Evolutionary conservation across 2,888 invertebrate genomes (phyloP), one percentile per base, ranked within the genome.

Genomic region (Folsomia candida): DNA sequence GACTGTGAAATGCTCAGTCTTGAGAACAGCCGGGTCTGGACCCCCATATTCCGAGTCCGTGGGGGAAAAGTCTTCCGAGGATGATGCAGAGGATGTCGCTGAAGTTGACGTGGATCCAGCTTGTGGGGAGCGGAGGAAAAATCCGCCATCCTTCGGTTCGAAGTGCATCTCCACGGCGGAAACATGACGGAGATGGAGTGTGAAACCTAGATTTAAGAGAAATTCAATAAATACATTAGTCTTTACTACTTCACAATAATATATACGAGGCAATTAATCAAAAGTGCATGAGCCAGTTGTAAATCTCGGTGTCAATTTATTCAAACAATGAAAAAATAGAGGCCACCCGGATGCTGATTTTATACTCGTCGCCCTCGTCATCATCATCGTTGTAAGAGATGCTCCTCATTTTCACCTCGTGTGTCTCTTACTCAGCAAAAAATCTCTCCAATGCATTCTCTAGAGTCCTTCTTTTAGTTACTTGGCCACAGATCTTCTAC

Each of bases 121-220:
- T 24, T 71, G 20, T 1, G 79, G 69, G 63, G 78, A 68, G 66
- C 78, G 76, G 51, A 94, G 85, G 84, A 94, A 94, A 86, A 93
- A 94, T 63, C 93, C 93, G 80, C 93, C 93, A 83, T 93, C 94
- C 81, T 93, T 91, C 83, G 92, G 92, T 85, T 94, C 93, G 83
- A 94, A 93, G 84, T 93, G 93, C 81, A 94, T 93, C 86, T 93
- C 93, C 80, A 94, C 74, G 1, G 74, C 76, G n/a, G 37, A 4
- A 4, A 14, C 14, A 37, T 37, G 4, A 9, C 14, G 37, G 37
- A 37, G 37, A 14, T 37, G 14, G 37, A 37, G 4, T 4, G 37
- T 37, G 14, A 37, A 4, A 37, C 37, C 37, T 37, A 14, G 6
- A 37, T n/a, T n/a, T n/a, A n/a, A n/a, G n/a, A n/a, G n/a, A n/a